Evolutionary conservation across 2,888 invertebrate species (phyloP), one percentile per base, ranked within the genome.

Genomic region (Augochlorella aurata): DNA sequence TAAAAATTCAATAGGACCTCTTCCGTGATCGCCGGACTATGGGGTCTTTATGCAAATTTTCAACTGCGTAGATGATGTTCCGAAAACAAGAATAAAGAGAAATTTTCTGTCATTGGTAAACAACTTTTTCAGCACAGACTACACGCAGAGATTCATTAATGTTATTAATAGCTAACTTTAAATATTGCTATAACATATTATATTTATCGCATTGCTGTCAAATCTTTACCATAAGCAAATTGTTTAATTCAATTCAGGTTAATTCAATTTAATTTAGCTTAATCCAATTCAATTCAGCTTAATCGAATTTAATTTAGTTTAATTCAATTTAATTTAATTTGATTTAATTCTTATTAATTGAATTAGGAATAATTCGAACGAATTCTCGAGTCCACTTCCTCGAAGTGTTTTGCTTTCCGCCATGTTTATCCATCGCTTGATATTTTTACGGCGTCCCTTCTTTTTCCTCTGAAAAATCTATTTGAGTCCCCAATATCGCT

Each of bases 401-500:
- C n/a, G 1, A 54, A 18, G 65, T 47, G 1, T n/a, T 24, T 45
- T 18, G 9, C 8, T 58, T 65, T 12, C 5, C 8, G 38, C 4
- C 16, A 54, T 45, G 7, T 54, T 68, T 29, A 49, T 47, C 66
- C 45, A 29, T 24, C 44, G n/a, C 3, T 45, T 24, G 66, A 76
- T 70, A 79, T 65, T 66, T 54, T 65, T 10, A n/a, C 47, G 45
- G 29, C 21, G n/a, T 44, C 50, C 7, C 10, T 44, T 44, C 44
- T 24, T 67, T 67, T 58, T 21, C 69, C 68, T 45, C 24, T 68
- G 24, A 2, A 29, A 24, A 18, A 50, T 63, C 54, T 72, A 45
- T 74, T 71, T 74, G 12, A 47, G 58, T 47, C 50, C 10, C 49
- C 67, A 47, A 74, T 76, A 74, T 74, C 66, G 21, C 16, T 54